A percentile compares a stretch with the other conserved stretches of the same genome.
phyloP scores from a whole-genome alignment of 1,140 invertebrate genomes.

The Panagrolaimus sp. region DNA sequence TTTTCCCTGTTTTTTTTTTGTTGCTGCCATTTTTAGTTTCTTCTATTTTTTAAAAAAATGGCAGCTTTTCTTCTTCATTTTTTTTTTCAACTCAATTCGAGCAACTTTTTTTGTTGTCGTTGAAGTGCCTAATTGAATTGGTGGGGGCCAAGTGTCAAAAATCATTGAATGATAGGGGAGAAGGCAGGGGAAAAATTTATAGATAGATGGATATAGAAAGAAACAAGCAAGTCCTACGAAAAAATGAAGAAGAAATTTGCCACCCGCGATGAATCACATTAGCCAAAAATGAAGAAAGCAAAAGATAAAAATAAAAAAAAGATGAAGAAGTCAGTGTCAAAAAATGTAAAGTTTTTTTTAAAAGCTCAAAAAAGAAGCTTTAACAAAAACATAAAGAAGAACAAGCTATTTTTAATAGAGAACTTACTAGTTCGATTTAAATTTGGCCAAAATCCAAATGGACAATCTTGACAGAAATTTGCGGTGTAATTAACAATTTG shows the following conservation, averaged over 20 bases:
- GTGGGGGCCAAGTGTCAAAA: background rate
- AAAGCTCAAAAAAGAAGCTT: background rate
- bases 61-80: background rate
- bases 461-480: constrained; percentile 52
- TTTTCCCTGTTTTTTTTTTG: background rate
- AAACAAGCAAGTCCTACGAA: no score
- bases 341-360: background rate
- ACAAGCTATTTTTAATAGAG: background rate
- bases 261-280: no score
- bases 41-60: background rate
- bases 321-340: background rate
- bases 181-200: no score
- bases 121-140: constrained; percentile 18
- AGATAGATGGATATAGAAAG: no score
- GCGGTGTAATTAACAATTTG: constrained; percentile 52
- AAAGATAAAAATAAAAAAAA: no score
- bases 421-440: constrained; percentile 46
- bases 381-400: background rate
- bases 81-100: background rate
- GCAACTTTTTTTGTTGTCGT: background rate
- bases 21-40: background rate
- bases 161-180: constrained; percentile 15
- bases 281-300: no score
- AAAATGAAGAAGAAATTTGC: no score
- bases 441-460: constrained; percentile 54